Evolutionary conservation across 2,113 vertebrate genomes (phyloP).

Genomic region (Maccullochella peelii): DNA sequence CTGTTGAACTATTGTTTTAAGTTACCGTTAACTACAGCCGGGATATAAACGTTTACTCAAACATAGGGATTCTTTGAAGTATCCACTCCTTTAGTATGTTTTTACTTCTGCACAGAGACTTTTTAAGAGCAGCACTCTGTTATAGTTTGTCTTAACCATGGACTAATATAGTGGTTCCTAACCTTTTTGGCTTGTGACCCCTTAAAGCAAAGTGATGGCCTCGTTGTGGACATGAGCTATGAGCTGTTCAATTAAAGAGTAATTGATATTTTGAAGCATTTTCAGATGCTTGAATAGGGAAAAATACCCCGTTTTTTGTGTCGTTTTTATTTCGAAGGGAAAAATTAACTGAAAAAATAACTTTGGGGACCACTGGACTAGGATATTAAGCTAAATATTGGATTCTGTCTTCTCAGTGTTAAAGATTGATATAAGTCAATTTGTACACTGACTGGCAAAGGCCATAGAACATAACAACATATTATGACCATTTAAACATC

Average conservation of each 20-base stretch:
- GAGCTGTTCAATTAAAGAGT: background rate
- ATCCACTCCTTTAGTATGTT: background rate
- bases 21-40: slow-evolving; percentile 49
- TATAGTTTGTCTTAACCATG: background rate
- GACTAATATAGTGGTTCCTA: background rate
- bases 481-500: slow-evolving; percentile 4
- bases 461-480: background rate
- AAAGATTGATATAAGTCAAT: background rate
- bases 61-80: slow-evolving; percentile 31
- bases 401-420: background rate
- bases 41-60: slow-evolving; percentile 27
- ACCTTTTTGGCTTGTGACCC: background rate
- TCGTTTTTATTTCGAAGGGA: background rate
- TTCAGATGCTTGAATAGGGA: background rate
- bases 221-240: background rate
- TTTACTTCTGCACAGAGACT: background rate
- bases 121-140: background rate
- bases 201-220: background rate
- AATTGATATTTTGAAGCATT: background rate
- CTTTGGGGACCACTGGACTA: background rate
- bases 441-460: background rate
- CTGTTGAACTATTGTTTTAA: slow-evolving; percentile 57
- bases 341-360: background rate
- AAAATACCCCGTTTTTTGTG: background rate
- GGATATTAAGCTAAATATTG: background rate